Evolutionary conservation across 2,888 invertebrate species (phyloP), one percentile per base, ranked within the genome.

Genomic region (Meliscaeva auricollis): DNA sequence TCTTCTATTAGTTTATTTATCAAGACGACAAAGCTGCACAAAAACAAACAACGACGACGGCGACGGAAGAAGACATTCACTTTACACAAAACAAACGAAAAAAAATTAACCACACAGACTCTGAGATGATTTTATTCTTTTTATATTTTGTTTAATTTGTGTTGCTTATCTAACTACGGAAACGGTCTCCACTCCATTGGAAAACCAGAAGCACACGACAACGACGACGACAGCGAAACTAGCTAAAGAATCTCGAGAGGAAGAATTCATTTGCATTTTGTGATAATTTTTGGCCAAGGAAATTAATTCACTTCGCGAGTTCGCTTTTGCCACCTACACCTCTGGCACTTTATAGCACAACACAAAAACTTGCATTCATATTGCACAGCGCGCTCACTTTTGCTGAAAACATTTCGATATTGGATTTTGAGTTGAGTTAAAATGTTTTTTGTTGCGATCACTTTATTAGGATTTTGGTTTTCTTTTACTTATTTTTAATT

Each of bases 161-260:
- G 48, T 75, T 72, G 75, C 84, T 85, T 85, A 85, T 85, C 80
- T 85, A 85, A 85, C 80, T 60, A 72, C 70, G 70, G 75, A 84
- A 58, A 72, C 38, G 69, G 52, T 73, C 56, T 72, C 44, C 56
- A 56, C 50, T 77, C 76, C 64, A 73, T 81, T 76, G 73, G 80
- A 72, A 69, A 68, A 80, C 52, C 79, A 62, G 64, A 70, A 66
- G 56, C 58, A 46, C 58, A 70, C 62, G 35, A 50, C 64, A 20
- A 60, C 60, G 30, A 54, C 35, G 13, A 50, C 66, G 50, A 62
- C 54, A 8, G 50, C 58, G 56, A 62, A 54, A 68, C 56, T 30
- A 72, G 26, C 70, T 72, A 73, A 69, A 58, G 46, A 81, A 73
- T 68, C 60, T 80, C 30, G 73, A 73, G 35, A 48, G 72, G 75